Conservation (phyloP, 2,797 vertebrate species). For the Anabas testudineus region DNA sequence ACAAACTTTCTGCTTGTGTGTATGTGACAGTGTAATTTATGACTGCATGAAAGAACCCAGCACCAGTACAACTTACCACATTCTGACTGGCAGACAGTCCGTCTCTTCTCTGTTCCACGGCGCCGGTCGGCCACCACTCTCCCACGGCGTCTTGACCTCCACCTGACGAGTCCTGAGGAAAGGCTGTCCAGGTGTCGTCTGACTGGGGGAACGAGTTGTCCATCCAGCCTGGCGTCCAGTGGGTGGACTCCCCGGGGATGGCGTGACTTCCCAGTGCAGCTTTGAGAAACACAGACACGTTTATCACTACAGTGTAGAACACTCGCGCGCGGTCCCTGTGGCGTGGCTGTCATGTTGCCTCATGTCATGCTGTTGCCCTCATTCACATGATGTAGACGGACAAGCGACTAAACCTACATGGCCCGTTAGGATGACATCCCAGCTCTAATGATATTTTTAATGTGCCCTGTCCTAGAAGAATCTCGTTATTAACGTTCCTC, state of each 20-base stretch:
- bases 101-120: conserved; percentile 61
- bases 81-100: conserved; percentile 49
- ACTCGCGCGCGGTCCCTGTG: no score
- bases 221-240: conserved; percentile 61
- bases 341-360: background rate
- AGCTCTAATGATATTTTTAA: no score
- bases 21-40: no score
- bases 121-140: conserved; percentile 79
- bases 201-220: conserved; percentile 65
- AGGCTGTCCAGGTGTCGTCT: conserved; percentile 80
- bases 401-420: background rate
- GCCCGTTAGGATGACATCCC: background rate
- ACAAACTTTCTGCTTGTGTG: no score
- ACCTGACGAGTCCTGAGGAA: conserved; percentile 68
- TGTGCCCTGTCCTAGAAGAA: no score
- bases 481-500: background rate
- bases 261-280: conserved; percentile 50
- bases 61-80: conserved; percentile 64
- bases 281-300: conserved; percentile 30
- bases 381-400: conserved; percentile 14
- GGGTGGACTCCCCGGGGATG: conserved; percentile 34
- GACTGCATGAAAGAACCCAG: background rate
- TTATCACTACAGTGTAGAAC: background rate
- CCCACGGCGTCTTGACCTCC: conserved; percentile 43
- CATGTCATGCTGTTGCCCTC: background rate